Base-by-base conservation (phyloP, 1,140 invertebrate species). In the Macrotrachela quadricornifera region DNA sequence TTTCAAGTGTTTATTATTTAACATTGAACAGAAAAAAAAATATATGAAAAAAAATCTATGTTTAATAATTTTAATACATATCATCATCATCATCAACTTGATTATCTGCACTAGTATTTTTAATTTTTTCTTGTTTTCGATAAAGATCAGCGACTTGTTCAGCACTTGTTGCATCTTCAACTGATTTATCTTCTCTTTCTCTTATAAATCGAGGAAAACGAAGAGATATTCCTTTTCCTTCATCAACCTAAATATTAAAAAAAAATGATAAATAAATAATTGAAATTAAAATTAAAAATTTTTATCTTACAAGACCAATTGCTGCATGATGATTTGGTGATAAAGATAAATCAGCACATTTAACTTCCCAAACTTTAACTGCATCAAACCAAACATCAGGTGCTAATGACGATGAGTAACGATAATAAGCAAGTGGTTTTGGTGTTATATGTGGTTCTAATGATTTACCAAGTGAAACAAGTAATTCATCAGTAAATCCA, bases 351-450 rank as follows among this genome's bases (percentile, higher is more conserved):
- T 99, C 94, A 0, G 92, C 94, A 69, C 87, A 94, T 71, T 95
- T 95, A 10, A 97, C 78, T 75, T 99, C 94, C 90, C 91, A 96
- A 13, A 99, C 85, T 68, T 84, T 78, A 9, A 79, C 77, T 6
- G 85, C 74, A 59, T 86, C 82, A 69, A 97, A 90, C 91, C 92
- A 97, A 63, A 81, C 82, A 73, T 97, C 91, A 11, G 92, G 86
- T 59, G 79, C 76, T 50, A 30, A 30, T 8, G 21, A 30, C 8
- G 21, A 30, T 4, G 21, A 30, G 8, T 30, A 30, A 30, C 21
- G 21, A 30, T 30, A 30, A 30, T 30, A 30, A 30, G 21, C 21
- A 2, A 30, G 8, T 30, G 21, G 21, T 30, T 30, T 30, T 4
- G 21, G 8, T 4, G 8, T 30, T 4, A 30, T 30, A 30, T 30